Base-by-base conservation (phyloP, 2,797 vertebrate genomes). In the Galaxias olidus region DNA sequence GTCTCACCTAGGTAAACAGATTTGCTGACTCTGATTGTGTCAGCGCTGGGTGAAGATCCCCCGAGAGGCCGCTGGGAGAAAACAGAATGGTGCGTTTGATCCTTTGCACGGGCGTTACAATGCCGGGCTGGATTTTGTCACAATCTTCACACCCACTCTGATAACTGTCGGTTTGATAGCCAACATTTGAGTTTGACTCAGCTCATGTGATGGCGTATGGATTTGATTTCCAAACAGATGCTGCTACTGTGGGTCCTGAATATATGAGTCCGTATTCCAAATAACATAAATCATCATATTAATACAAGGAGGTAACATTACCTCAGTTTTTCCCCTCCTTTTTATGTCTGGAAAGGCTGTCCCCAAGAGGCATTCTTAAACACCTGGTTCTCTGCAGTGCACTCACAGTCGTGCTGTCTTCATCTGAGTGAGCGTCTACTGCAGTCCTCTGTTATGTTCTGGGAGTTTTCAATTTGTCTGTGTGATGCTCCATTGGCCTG, bases 11-110 rank as follows among this genome's bases (percentile, higher is more conserved):
- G 63, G 76, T 84, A 82, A 86, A 85, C 81, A 83, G 72, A 85
- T 90, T 83, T 83, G 72, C 80, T 72, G 68, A 80, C 71, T 81
- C 63, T 85, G 80, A 84, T 85, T 81, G 79, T 74, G 79, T 87
- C 83, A 74, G 71, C 66, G 63, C 57, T 68, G 71, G 71, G 80
- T 69, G 71, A 79, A 65, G 60, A 49, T 71, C 80, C 65, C 73
- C 63, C 47, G 82, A 80, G 79, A 79, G 61, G 44, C 80, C 81
- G 74, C 82, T 82, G 82, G 73, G 69, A 69, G 60, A 19, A 55
- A 73, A 66, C 63, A 74, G 71, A 71, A 75, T 40, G 56, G 55
- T 75, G 69, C 57, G 56, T 83, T 73, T 79, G 72, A 84, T 70
- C 76, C 75, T 71, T 59, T 63, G 63, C 59, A 42, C 18, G 41